These are phyloP conservation scores for Cydia pomonella DNA, from an alignment of 1,140 invertebrate species.

Conservation along the genomic window DNA sequence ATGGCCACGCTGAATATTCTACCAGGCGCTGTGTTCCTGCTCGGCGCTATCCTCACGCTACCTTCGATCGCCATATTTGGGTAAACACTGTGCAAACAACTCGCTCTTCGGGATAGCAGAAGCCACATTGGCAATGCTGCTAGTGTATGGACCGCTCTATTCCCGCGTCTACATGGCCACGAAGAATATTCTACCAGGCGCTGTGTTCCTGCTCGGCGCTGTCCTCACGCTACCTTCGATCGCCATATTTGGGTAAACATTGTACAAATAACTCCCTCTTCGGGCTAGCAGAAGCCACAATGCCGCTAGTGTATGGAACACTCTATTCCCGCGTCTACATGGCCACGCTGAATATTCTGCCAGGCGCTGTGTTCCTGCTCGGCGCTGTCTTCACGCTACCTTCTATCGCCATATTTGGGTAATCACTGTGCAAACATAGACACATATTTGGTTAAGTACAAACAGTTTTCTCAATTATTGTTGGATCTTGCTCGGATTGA, in stretches of 20 bases:
- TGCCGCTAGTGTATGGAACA: too few relatives aligned
- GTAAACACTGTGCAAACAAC: slow-evolving; percentile 55
- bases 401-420: background rate
- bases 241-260: slow-evolving; percentile 65
- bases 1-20: slow-evolving; percentile 73
- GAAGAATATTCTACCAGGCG: slow-evolving; percentile 71
- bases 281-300: slow-evolving; percentile 77
- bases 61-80: slow-evolving; percentile 72
- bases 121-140: slow-evolving; percentile 71
- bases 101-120: slow-evolving; percentile 81
- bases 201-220: slow-evolving; percentile 77
- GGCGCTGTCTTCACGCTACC: slow-evolving; percentile 12
- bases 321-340: too few relatives aligned
- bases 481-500: too few relatives aligned
- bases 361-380: too few relatives aligned
- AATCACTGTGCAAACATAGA: too few relatives aligned
- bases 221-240: slow-evolving; percentile 68
- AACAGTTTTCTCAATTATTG: too few relatives aligned
- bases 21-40: slow-evolving; percentile 77
- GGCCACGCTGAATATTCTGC: too few relatives aligned
- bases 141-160: slow-evolving; percentile 78
- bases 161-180: slow-evolving; percentile 79
- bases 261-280: slow-evolving; percentile 73
- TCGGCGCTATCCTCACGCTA: slow-evolving; percentile 70
- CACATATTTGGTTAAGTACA: too few relatives aligned